Conservation (phyloP, 2,113 vertebrate genomes). For the Asarcornis scutulata region DNA sequence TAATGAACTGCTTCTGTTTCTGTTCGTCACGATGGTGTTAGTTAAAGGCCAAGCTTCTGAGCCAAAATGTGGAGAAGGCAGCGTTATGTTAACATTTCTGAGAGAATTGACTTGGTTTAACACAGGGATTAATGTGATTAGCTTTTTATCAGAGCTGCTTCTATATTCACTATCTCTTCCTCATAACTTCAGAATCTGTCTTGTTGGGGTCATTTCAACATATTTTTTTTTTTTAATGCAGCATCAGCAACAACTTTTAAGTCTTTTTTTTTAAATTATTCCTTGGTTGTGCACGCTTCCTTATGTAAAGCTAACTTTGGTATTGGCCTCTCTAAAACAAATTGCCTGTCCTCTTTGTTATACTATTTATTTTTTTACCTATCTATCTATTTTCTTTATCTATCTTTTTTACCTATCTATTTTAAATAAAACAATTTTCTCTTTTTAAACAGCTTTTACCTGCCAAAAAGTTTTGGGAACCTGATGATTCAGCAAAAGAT, state of each 20-base stretch:
- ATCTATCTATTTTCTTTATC: neutral
- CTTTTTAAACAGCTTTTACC: constrained; percentile 87
- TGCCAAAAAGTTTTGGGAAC: constrained; percentile 98
- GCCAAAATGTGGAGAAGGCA: neutral
- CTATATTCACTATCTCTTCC: neutral
- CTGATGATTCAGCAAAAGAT: constrained; percentile 97
- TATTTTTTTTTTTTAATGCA: neutral
- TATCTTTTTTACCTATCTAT: neutral
- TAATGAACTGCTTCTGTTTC: neutral
- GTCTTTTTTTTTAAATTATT: neutral
- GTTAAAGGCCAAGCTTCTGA: neutral
- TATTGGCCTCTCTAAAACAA: neutral
- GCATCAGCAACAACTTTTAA: neutral
- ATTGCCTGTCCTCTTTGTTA: neutral
- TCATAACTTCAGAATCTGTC: neutral
- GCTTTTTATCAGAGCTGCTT: neutral
- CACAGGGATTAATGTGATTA: neutral
- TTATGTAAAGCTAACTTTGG: neutral
- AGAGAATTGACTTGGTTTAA: neutral
- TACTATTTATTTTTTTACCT: neutral
- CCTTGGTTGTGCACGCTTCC: neutral
- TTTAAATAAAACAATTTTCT: neutral
- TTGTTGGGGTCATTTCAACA: neutral
- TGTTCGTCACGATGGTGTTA: neutral
- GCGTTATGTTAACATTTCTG: neutral